Conservation (phyloP, 2,797 vertebrate species). For the Manis javanica region DNA sequence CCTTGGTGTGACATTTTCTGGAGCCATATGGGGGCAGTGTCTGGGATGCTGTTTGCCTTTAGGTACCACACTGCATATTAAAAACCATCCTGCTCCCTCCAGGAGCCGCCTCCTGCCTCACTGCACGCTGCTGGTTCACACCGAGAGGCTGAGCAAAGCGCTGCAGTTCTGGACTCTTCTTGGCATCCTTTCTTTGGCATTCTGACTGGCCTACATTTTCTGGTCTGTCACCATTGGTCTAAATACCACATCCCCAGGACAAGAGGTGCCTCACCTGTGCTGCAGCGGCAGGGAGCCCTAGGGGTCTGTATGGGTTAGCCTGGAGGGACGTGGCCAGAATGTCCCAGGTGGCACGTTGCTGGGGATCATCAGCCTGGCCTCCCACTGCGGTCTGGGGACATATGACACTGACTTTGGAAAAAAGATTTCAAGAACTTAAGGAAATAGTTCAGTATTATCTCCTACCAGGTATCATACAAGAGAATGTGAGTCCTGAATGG, state of each 20-base stretch:
- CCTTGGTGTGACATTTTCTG: fast-evolving
- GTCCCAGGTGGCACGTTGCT: background rate
- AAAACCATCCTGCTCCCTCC: background rate
- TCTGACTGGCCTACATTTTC: background rate
- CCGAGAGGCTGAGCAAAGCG: background rate
- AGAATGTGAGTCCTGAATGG: background rate
- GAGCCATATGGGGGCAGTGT: constrained; percentile 18
- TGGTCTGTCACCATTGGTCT: background rate
- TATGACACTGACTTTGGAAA: background rate
- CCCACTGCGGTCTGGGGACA: background rate
- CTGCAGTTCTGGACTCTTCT: background rate
- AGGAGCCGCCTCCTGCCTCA: background rate
- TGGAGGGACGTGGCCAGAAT: background rate
- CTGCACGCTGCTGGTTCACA: background rate
- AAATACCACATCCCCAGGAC: background rate
- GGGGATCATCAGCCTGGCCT: background rate
- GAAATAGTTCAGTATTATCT: background rate
- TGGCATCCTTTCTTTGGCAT: background rate
- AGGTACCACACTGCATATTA: background rate
- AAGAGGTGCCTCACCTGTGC: background rate
- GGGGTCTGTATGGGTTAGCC: background rate
- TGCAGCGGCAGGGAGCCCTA: background rate
- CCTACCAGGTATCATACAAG: too few species aligned
- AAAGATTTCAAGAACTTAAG: background rate
- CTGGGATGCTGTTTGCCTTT: constrained; percentile 28